Evolutionary conservation across 2,113 vertebrate genomes (phyloP), one percentile per base, ranked within the genome.

Genomic region (Noturus placidus): DNA sequence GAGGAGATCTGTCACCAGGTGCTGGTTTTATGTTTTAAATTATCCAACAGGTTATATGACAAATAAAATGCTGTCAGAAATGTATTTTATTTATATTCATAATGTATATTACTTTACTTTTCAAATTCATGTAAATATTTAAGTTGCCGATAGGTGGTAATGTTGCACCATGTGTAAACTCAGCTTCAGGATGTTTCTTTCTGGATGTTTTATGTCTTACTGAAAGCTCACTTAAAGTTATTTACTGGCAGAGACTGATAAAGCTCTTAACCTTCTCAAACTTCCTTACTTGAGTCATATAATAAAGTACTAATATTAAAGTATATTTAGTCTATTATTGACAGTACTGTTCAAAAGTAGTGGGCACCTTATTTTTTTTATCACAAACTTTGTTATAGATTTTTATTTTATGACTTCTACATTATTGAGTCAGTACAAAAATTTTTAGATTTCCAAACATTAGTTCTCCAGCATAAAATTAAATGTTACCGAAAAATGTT

Each of bases 1-100:
- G 97, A 98, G 27, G 97, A 99, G 86, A 95, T 99, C 27, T 97
- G 96, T 90, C 96, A 97, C 86, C 98, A 99, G 97, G 98, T 97
- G 94, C 91, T 46, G 42, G 6, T 46, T 46, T 88, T 8, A 5
- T 15, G 46, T 17, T 46, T 70, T 5, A 14, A 14, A 59, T 82
- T 72, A n/a, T 38, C 9, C 22, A 19, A 33, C 14, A 56, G 14
- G 5, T 2, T 13, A 1, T 27, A 42, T 25, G 33, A 30, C 20
- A 52, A 30, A 20, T 50, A 30, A n/a, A 69, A 83, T 82, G 33
- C 19, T 42, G 35, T 46, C 42, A 46, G 42, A 46, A 46, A 46
- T 46, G 5, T 46, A 46, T 46, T 46, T 46, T 46, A 46, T 9
- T 72, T 35, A 70, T 77, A 52, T 17, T 42, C 7, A 35, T 5